A percentile compares a stretch with the other conserved stretches of the same genome.
These are phyloP conservation scores for Lepidocyrtoides sp. DNA, from an alignment of 2,888 invertebrate genomes.

Conservation along the genomic window DNA sequence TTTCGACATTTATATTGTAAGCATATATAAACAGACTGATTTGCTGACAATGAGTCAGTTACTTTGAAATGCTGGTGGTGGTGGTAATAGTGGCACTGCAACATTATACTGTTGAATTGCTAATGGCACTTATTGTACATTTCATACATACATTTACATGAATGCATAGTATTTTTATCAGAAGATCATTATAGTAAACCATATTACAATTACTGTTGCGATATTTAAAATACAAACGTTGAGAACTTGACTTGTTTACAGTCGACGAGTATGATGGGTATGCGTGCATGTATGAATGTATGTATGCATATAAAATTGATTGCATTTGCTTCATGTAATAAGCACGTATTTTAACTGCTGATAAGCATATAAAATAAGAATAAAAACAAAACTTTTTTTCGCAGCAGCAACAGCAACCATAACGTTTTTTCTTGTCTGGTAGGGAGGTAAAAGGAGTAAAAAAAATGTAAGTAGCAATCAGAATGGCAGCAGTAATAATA, in stretches of 20 bases:
- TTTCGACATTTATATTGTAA: conserved; percentile 56
- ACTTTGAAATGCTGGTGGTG: background rate
- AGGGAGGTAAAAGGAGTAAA: background rate
- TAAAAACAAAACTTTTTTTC: conserved; percentile 16
- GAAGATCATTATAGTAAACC: background rate
- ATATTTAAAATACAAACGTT: conserved; percentile 17
- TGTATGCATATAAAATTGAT: background rate
- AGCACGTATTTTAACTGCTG: conserved; percentile 25
- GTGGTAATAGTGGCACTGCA: conserved; percentile 26
- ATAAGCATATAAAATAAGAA: background rate
- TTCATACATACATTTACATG: background rate
- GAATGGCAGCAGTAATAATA: background rate
- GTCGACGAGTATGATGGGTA: no score
- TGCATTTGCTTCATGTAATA: conserved; percentile 32
- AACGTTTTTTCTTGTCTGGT: conserved; percentile 23
- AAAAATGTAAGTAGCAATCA: conserved; percentile 40
- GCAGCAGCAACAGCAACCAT: background rate
- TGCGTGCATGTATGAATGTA: background rate
- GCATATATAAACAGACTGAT: background rate
- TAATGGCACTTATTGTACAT: conserved; percentile 13
- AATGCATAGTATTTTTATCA: background rate
- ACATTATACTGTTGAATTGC: conserved; percentile 20
- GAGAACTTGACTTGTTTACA: conserved; percentile 29
- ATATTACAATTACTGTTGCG: conserved; percentile 28
- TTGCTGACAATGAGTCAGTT: conserved; percentile 30